Percentiles rank a stretch among this genome's conserved stretches.
phyloP scores from a whole-genome alignment of 2,888 invertebrate species.

The Monochamus alternatus region DNA sequence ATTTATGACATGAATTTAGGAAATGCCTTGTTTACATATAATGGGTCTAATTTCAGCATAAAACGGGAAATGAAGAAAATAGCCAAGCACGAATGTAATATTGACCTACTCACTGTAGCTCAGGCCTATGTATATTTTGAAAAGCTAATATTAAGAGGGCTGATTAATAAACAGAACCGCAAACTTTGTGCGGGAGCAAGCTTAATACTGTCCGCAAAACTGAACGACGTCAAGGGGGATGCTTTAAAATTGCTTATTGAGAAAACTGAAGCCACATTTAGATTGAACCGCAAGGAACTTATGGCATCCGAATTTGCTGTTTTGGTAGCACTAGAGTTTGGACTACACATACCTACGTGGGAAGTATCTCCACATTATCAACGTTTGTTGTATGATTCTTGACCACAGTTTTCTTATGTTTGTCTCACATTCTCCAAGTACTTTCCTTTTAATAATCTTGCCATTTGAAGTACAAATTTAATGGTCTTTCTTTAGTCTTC shows the following conservation, averaged over 20 bases:
- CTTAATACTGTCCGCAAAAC: constrained; percentile 93
- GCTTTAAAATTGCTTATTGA: constrained; percentile 90
- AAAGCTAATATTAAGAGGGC: constrained; percentile 91
- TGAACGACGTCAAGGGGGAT: constrained; percentile 97
- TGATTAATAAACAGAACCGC: constrained; percentile 95
- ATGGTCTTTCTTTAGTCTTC: constrained; percentile 1
- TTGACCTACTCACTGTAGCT: constrained; percentile 93
- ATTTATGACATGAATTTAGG: too few relatives aligned
- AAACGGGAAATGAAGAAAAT: constrained; percentile 97
- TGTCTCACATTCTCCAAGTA: constrained; percentile 29
- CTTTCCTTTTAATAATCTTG: constrained; percentile 39
- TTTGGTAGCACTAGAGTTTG: constrained; percentile 94
- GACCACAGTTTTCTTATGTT: constrained; percentile 70
- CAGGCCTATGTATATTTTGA: constrained; percentile 99
- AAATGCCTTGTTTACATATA: not conserved
- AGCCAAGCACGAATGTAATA: constrained; percentile 86
- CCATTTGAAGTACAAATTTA: constrained; percentile 37
- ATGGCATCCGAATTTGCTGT: constrained; percentile 95
- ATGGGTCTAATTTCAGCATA: constrained; percentile 76
- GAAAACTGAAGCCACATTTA: constrained; percentile 93
- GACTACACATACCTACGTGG: constrained; percentile 91
- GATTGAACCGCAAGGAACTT: constrained; percentile 92
- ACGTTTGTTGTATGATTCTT: constrained; percentile 92
- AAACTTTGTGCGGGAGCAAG: constrained; percentile 97
- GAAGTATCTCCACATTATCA: constrained; percentile 97